Percentiles rank a stretch among this genome's conserved stretches.
Evolutionary conservation across 1,140 invertebrate species (phyloP).

Genomic region (Heliothis subflexa): DNA sequence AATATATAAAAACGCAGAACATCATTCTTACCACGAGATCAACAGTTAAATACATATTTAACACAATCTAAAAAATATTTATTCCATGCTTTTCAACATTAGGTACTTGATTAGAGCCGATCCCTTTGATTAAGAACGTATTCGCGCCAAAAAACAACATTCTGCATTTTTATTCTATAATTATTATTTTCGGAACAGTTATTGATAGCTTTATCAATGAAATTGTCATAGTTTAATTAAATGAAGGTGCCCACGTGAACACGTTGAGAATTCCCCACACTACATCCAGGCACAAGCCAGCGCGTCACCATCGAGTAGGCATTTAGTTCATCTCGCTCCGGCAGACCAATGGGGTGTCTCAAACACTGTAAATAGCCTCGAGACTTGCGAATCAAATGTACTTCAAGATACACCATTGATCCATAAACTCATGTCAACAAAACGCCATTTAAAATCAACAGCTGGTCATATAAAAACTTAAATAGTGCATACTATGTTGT

Average conservation of each 20-base stretch:
- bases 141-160: constrained; percentile 65
- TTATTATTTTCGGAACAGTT: constrained; percentile 67
- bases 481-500: constrained; percentile 74
- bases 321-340: constrained; percentile 12
- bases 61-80: constrained; percentile 54
- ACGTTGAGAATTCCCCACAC: constrained; percentile 41
- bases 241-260: constrained; percentile 52
- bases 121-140: constrained; percentile 45
- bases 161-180: constrained; percentile 75
- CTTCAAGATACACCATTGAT: constrained; percentile 48
- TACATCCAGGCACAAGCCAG: constrained; percentile 43
- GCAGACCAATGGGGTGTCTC: constrained; percentile 56
- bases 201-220: constrained; percentile 69
- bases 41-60: constrained; percentile 51
- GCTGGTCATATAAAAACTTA: constrained; percentile 76
- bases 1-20: constrained; percentile 76
- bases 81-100: constrained; percentile 50
- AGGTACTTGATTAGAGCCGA: constrained; percentile 5
- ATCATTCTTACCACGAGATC: constrained; percentile 50
- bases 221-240: constrained; percentile 62
- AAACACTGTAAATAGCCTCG: constrained; percentile 66
- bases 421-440: constrained; percentile 49
- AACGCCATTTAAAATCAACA: constrained; percentile 57
- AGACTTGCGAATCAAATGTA: constrained; percentile 46
- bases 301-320: constrained; percentile 11